Conservation (phyloP, 1,140 invertebrate genomes). For the Arctopsyche grandis region DNA sequence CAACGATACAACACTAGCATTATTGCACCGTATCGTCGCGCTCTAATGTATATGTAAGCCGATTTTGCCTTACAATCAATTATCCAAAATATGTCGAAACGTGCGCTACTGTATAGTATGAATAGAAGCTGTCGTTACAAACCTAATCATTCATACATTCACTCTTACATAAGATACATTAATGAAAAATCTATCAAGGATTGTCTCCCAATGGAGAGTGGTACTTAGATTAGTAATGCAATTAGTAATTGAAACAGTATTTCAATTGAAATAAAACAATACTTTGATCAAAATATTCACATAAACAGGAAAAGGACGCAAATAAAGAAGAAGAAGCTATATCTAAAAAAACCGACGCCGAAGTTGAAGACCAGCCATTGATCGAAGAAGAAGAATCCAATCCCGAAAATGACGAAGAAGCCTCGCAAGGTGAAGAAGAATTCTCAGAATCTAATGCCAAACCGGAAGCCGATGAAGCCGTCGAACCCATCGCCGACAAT, state of each 20-base stretch:
- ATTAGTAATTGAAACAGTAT: background rate
- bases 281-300: background rate
- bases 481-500: conserved; percentile 56
- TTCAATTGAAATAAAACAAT: background rate
- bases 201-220: too few species aligned
- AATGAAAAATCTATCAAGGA: too few species aligned
- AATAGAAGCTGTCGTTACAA: too few species aligned
- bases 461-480: conserved; percentile 60
- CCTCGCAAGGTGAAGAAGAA: conserved; percentile 60
- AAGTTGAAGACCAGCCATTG: conserved; percentile 61
- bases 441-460: conserved; percentile 57
- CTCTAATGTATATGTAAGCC: too few species aligned
- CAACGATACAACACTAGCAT: too few species aligned
- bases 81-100: too few species aligned
- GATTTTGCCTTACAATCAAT: too few species aligned
- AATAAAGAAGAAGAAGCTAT: conserved; percentile 59
- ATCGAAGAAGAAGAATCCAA: conserved; percentile 59
- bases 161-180: conserved; percentile 2
- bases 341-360: conserved; percentile 64
- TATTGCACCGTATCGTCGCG: too few species aligned
- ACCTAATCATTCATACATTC: too few species aligned
- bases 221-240: too few species aligned
- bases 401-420: conserved; percentile 62
- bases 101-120: too few species aligned
- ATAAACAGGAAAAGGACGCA: conserved; percentile 53